A percentile compares a stretch with the other conserved stretches of the same genome.
Evolutionary conservation across 2,797 vertebrate species (phyloP).

Genomic region (Pseudochirops cupreus): DNA sequence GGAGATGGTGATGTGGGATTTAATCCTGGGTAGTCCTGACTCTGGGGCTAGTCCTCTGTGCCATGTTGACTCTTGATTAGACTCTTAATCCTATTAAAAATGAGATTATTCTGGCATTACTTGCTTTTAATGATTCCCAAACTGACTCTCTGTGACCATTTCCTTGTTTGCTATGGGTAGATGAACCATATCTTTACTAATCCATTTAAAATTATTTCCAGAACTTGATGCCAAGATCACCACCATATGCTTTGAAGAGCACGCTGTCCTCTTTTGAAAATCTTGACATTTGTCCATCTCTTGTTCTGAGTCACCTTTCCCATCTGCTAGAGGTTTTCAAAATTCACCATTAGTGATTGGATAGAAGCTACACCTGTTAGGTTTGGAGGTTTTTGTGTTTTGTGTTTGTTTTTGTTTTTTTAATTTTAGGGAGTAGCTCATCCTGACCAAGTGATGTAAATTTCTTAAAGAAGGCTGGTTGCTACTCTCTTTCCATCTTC

Average conservation of each 20-base stretch:
- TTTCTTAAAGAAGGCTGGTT: neutral
- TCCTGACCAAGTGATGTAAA: neutral
- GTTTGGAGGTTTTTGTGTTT: neutral
- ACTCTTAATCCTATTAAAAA: neutral
- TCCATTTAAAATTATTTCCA: neutral
- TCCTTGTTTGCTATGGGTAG: neutral
- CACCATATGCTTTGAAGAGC: neutral
- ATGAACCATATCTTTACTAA: neutral
- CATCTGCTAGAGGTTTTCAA: neutral
- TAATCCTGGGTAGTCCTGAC: neutral
- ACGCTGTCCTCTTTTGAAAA: neutral
- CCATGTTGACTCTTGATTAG: neutral
- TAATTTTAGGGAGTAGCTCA: neutral
- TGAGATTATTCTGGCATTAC: neutral
- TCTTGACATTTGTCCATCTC: neutral
- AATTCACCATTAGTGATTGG: neutral
- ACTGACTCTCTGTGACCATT: neutral
- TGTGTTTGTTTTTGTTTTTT: neutral
- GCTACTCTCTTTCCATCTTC: neutral
- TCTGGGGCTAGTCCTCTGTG: neutral
- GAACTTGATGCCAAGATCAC: neutral
- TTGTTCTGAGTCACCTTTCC: neutral
- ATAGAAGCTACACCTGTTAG: neutral
- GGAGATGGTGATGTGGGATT: neutral
- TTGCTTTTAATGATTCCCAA: neutral